Percentiles rank a stretch among this genome's conserved stretches.
Evolutionary conservation across 2,113 vertebrate genomes (phyloP).

Genomic region (Nematolebias whitei): DNA sequence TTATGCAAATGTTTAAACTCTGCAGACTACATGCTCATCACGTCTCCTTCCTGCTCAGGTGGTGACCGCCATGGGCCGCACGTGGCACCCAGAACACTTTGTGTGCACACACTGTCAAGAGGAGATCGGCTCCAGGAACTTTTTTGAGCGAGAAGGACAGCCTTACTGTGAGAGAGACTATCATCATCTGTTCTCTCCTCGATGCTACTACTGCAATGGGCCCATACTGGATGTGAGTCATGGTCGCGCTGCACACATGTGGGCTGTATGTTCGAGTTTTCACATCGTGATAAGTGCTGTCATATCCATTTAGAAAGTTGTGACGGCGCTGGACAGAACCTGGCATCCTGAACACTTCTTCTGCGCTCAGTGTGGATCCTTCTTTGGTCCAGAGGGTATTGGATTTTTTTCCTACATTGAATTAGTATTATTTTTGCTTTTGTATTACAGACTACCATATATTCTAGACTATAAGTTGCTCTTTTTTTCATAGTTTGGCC

Average conservation of each 20-base stretch:
- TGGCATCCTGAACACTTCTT: slow-evolving; percentile 99
- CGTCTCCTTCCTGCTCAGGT: slow-evolving; percentile 78
- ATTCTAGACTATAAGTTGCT: too few species aligned
- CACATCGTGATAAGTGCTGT: not conserved
- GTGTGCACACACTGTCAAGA: slow-evolving; percentile 99
- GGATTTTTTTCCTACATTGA: not conserved
- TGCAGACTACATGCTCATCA: not conserved
- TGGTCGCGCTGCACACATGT: not conserved
- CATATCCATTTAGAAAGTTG: slow-evolving; percentile 89
- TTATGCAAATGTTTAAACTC: too few species aligned
- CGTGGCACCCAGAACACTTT: slow-evolving; percentile 98
- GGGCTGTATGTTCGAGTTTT: not conserved
- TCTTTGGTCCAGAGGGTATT: slow-evolving; percentile 92
- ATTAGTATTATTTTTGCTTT: not conserved
- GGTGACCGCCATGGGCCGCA: slow-evolving; percentile 97
- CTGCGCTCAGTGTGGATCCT: slow-evolving; percentile 96
- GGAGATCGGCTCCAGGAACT: slow-evolving; percentile 97
- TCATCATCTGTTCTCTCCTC: slow-evolving; percentile 95
- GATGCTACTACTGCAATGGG: slow-evolving; percentile 97
- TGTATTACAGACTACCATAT: too few species aligned
- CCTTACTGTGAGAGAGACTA: slow-evolving; percentile 99
- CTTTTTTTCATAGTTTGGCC: too few species aligned
- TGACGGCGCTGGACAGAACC: slow-evolving; percentile 94
- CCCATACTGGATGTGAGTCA: slow-evolving; percentile 94
- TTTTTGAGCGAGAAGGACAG: slow-evolving; percentile 96